phyloP scores from a whole-genome alignment of 2,888 invertebrate genomes.

The Thera britannica region DNA sequence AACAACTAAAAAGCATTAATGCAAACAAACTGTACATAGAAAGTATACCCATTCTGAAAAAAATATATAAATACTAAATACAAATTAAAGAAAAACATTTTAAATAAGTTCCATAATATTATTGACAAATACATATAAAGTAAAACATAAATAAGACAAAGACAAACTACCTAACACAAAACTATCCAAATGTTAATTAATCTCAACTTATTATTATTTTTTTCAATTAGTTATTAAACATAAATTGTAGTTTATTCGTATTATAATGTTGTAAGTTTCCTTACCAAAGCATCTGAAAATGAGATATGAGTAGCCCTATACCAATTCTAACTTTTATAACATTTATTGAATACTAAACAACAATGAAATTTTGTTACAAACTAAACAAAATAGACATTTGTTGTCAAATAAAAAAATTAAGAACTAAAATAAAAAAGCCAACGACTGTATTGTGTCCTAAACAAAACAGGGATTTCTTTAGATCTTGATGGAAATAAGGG shows the following conservation, averaged over 20 bases:
- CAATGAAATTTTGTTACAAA: too few relatives aligned
- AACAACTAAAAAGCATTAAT: constrained; percentile 40
- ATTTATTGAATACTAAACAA: background rate
- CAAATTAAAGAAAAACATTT: constrained; percentile 16
- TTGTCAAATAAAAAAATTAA: background rate
- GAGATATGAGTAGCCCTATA: background rate
- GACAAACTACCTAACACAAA: background rate
- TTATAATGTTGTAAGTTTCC: too few relatives aligned
- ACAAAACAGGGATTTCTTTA: too few relatives aligned
- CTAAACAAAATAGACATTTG: background rate
- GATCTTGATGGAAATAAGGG: too few relatives aligned
- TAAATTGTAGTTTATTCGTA: too few relatives aligned
- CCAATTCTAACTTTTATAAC: background rate
- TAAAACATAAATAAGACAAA: constrained; percentile 18
- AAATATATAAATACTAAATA: constrained; percentile 8
- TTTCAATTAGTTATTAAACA: too few relatives aligned
- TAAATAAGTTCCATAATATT: constrained; percentile 23
- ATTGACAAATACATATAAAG: constrained; percentile 15
- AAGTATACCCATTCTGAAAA: constrained; percentile 43
- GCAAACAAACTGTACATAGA: constrained; percentile 38
- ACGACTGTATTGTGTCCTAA: background rate
- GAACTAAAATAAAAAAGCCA: background rate
- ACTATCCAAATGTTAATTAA: background rate
- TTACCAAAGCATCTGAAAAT: too few relatives aligned
- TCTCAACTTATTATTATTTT: too few relatives aligned